Evolutionary conservation across 2,113 vertebrate species (phyloP), one percentile per base, ranked within the genome.

Genomic region (Mesembrinibis cayennensis): DNA sequence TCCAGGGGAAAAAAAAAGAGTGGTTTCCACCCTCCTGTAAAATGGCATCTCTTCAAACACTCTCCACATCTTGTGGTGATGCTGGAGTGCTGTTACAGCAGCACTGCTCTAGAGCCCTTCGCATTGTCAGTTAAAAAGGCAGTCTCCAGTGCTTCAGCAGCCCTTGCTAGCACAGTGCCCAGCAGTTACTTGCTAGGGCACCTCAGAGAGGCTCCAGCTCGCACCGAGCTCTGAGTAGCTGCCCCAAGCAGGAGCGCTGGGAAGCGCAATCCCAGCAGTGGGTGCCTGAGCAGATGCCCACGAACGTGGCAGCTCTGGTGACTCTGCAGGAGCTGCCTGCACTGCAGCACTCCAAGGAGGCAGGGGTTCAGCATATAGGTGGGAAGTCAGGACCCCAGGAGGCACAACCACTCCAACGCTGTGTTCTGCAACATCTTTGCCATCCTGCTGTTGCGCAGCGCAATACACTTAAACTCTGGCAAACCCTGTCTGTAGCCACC

Each of bases 391-490:
- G 58, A 91, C 17, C 22, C 22, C 42, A 34, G 45, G n/a, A 70
- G 29, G 15, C 21, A 80, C 5, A 85, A 62, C 6, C 30, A 3
- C 36, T 25, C 29, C 38, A 59, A n/a, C 4, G 10, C 9, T 2
- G 4, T 7, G 13, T 8, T 86, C 45, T 62, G 14, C 55, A 58
- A 11, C 7, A 11, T 20, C 71, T 89, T 78, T 78, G 69, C 50
- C 7, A 3, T 36, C 12, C 38, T 22, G 22, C n/a, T 87, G 25
- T 42, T 42, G 27, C 32, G 19, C 11, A 38, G 66, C 38, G 3
- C 1, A 0, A 18, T 72, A 2, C 6, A 0, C 44, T 56, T 18
- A 14, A 6, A 4, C 11, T 63, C 42, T 7, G 10, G 38, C 42
- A 81, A 94, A 20, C 27, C 15, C 23, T 16, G 11, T 4, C 50